These are phyloP conservation scores for Resseliella maxima DNA, from an alignment of 2,888 invertebrate genomes.

Conservation along the genomic window DNA sequence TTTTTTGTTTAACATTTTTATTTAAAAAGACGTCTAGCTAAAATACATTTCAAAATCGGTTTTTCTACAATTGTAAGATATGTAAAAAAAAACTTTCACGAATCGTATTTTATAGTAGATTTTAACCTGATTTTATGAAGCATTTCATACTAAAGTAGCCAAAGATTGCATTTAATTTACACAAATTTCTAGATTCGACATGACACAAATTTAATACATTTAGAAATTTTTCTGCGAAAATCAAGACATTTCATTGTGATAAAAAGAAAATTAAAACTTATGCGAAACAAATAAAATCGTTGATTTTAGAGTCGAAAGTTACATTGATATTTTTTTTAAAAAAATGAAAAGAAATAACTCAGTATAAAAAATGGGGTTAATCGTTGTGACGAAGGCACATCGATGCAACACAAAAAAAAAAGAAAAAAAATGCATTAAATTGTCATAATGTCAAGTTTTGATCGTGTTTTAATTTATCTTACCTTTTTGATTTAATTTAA, in stretches of 20 bases:
- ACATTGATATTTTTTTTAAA: not conserved
- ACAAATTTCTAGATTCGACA: not conserved
- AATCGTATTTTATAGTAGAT: too few species aligned
- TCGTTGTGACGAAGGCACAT: too few species aligned
- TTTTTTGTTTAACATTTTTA: too few species aligned
- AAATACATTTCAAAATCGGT: too few species aligned
- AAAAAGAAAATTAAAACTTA: not conserved
- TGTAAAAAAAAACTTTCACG: too few species aligned
- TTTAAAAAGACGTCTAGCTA: too few species aligned
- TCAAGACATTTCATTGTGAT: conserved; percentile 38
- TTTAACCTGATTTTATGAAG: too few species aligned
- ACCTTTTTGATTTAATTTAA: not conserved
- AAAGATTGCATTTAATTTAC: too few species aligned
- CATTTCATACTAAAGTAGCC: too few species aligned
- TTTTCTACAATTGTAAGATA: too few species aligned
- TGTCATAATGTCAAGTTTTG: not conserved
- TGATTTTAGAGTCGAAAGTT: not conserved
- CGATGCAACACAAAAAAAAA: too few species aligned
- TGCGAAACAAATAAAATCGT: not conserved
- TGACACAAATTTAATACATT: not conserved
- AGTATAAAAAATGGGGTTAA: too few species aligned
- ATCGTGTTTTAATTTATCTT: not conserved
- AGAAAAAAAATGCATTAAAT: not conserved
- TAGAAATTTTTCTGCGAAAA: not conserved
- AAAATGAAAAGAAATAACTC: not conserved